phyloP scores from a whole-genome alignment of 2,797 vertebrate genomes.

The Acomys russatus region DNA sequence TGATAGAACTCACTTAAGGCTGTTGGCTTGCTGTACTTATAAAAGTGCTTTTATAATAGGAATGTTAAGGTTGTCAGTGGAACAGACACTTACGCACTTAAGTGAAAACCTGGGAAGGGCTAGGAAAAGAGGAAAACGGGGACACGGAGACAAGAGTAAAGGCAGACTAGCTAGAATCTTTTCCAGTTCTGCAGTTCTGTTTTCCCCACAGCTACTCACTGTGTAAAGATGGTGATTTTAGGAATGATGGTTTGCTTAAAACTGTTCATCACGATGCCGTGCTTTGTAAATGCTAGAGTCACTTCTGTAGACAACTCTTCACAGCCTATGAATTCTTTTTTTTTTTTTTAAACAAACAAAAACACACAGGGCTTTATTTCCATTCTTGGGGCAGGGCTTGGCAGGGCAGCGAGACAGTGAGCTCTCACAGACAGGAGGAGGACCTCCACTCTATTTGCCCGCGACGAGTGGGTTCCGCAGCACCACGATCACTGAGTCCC shows the following conservation, averaged over 20 bases:
- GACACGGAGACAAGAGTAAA: background rate
- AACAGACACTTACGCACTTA: background rate
- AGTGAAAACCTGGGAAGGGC: background rate
- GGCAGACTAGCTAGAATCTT: background rate
- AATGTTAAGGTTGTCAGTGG: background rate
- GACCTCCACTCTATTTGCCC: no score
- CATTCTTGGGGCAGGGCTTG: no score
- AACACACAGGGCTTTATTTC: no score
- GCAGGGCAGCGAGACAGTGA: no score
- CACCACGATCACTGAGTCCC: no score
- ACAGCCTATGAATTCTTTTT: background rate
- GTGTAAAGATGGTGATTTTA: background rate
- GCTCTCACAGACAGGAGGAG: no score
- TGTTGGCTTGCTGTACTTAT: background rate
- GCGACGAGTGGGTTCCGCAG: no score
- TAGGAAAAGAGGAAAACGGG: background rate
- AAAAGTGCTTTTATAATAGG: background rate
- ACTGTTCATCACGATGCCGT: background rate
- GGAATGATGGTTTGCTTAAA: conserved; percentile 13
- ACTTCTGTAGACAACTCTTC: background rate
- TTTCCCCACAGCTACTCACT: background rate
- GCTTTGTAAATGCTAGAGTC: background rate
- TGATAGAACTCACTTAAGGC: background rate
- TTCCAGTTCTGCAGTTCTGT: background rate
- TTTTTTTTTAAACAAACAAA: no score